phyloP scores from a whole-genome alignment of 2,888 invertebrate genomes.

The Meiosimyza decipiens region DNA sequence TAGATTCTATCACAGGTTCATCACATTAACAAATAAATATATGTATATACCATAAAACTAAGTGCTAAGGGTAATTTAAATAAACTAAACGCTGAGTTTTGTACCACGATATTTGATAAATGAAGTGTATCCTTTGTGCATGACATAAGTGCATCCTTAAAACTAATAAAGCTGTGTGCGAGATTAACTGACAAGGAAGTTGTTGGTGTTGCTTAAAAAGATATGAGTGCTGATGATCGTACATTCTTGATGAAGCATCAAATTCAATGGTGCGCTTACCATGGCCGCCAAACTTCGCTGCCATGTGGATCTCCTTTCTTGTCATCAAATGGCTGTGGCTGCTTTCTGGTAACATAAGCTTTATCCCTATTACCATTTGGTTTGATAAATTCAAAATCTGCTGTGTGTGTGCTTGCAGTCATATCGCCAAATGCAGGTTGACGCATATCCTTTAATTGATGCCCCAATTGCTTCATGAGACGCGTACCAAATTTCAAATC shows the following conservation, averaged over 20 bases:
- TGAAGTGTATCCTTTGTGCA: constrained; percentile 32
- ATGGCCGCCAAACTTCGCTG: constrained; percentile 60
- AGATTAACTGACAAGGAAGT: constrained; percentile 24
- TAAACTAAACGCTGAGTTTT: constrained; percentile 8
- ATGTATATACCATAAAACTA: constrained; percentile 28
- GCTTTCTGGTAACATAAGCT: constrained; percentile 34
- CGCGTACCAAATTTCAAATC: constrained; percentile 87
- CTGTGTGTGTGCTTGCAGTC: constrained; percentile 21
- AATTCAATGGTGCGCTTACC: constrained; percentile 42
- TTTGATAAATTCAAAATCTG: constrained; percentile 19
- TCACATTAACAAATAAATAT: constrained; percentile 48
- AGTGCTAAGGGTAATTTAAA: constrained; percentile 18
- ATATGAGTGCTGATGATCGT: background rate
- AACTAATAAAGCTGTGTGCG: constrained; percentile 49
- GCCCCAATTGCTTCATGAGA: constrained; percentile 89
- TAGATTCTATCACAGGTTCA: constrained; percentile 64
- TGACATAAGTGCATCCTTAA: constrained; percentile 27
- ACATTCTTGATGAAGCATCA: background rate
- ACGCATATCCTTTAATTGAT: constrained; percentile 74
- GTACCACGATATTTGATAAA: constrained; percentile 24
- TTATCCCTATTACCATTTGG: constrained; percentile 6
- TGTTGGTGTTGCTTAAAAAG: background rate
- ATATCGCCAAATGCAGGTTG: background rate
- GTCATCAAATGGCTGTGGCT: constrained; percentile 25
- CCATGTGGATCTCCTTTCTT: constrained; percentile 43